phyloP scores from a whole-genome alignment of 2,888 invertebrate species.

The Caenorhabditis angaria region DNA sequence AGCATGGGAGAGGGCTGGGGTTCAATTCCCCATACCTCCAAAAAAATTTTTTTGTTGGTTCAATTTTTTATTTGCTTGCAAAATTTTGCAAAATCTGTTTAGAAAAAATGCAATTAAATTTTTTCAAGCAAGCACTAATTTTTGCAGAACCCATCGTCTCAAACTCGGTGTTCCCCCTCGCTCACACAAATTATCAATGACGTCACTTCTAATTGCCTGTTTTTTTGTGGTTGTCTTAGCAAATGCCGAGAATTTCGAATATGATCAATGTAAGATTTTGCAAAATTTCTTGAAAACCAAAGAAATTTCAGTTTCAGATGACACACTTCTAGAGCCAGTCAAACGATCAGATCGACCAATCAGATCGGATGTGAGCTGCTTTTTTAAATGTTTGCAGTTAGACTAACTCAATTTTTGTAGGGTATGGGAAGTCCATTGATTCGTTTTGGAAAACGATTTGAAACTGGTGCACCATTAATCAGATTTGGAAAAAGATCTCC shows the following conservation, averaged over 20 bases:
- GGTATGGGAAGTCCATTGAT: slow-evolving; percentile 50
- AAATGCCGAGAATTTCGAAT: not conserved
- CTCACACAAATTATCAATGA: not conserved
- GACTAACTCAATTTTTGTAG: no score
- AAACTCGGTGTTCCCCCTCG: not conserved
- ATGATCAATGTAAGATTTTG: not conserved
- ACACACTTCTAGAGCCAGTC: slow-evolving; percentile 20
- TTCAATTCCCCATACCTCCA: slow-evolving; percentile 60
- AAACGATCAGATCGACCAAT: slow-evolving; percentile 32
- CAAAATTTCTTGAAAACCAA: no score
- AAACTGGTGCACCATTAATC: slow-evolving; percentile 43
- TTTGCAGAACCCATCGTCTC: not conserved
- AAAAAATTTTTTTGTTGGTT: slow-evolving; percentile 31
- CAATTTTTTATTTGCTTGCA: no score
- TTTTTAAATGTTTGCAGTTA: no score
- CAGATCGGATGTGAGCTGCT: slow-evolving; percentile 3
- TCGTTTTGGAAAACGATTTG: slow-evolving; percentile 49
- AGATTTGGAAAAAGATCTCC: slow-evolving; percentile 54
- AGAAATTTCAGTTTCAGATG: slow-evolving; percentile 12
- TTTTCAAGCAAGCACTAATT: no score
- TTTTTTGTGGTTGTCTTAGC: not conserved
- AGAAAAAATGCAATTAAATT: no score
- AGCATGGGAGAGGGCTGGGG: slow-evolving; percentile 63
- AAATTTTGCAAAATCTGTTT: no score
- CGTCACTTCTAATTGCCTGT: not conserved